Percentiles rank a stretch among this genome's conserved stretches.
These are phyloP conservation scores for Siniperca chuatsi DNA, from an alignment of 2,113 vertebrate genomes.

Conservation along the genomic window DNA sequence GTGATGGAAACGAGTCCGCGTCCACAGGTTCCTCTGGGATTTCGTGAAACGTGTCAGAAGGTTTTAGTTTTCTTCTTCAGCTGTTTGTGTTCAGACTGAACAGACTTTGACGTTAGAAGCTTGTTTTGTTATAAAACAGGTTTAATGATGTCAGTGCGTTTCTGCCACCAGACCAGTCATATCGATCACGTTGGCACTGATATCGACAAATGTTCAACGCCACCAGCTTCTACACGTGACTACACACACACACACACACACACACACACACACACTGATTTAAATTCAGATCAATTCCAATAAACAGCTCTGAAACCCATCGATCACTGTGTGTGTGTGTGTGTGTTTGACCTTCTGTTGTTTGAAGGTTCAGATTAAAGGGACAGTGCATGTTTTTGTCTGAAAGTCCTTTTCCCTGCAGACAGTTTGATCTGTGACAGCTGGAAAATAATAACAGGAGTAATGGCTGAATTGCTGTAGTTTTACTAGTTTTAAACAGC, in stretches of 20 bases:
- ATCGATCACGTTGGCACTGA: neutral
- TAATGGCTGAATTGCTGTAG: neutral
- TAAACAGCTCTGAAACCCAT: no score
- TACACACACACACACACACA: neutral
- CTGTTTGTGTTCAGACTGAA: no score
- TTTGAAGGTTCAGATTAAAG: constrained; percentile 12
- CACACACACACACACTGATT: neutral
- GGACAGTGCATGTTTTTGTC: neutral
- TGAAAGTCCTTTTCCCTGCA: neutral
- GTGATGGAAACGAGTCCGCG: no score
- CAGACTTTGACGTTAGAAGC: no score
- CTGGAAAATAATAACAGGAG: no score
- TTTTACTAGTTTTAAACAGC: no score
- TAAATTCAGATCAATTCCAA: no score
- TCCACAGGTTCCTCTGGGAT: no score
- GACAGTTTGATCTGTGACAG: neutral
- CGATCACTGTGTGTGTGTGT: neutral
- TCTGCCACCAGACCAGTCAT: neutral
- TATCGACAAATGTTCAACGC: constrained; percentile 20
- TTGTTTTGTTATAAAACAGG: no score
- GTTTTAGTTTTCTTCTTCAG: no score
- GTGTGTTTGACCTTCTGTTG: neutral
- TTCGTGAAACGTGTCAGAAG: no score
- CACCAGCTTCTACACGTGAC: constrained; percentile 12
- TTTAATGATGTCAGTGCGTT: no score